Evolutionary conservation across 2,888 invertebrate species (phyloP).

Genomic region (Phoronis australis): DNA sequence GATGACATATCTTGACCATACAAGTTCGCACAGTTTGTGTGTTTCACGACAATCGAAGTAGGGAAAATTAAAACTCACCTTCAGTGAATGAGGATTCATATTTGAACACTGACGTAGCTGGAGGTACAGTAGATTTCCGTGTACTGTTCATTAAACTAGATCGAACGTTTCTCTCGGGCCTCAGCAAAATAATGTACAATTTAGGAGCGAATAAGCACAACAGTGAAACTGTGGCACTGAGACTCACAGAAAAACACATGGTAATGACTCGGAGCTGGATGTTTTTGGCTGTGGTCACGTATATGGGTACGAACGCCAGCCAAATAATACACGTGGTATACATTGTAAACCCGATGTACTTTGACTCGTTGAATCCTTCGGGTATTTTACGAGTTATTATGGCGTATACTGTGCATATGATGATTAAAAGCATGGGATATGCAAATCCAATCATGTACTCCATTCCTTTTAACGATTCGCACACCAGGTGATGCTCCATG

Average conservation of each 20-base stretch:
- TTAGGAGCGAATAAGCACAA: slow-evolving; percentile 91
- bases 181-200: slow-evolving; percentile 81
- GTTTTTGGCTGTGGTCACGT: slow-evolving; percentile 58
- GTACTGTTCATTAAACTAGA: no score
- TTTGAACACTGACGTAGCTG: no score
- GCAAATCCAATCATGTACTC: slow-evolving; percentile 60
- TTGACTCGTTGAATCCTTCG: slow-evolving; percentile 55
- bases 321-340: slow-evolving; percentile 78
- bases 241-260: slow-evolving; percentile 91
- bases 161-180: slow-evolving; percentile 84
- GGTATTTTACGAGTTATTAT: slow-evolving; percentile 54
- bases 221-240: slow-evolving; percentile 89
- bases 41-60: no score
- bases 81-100: no score
- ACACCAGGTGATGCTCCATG: slow-evolving; percentile 88
- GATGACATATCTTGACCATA: no score
- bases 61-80: no score
- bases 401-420: slow-evolving; percentile 60
- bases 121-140: no score
- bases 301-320: slow-evolving; percentile 57
- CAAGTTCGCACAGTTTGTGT: no score
- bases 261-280: slow-evolving; percentile 84
- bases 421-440: slow-evolving; percentile 84
- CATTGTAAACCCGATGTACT: slow-evolving; percentile 65
- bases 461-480: slow-evolving; percentile 61